Evolutionary conservation across 2,888 invertebrate species (phyloP), one percentile per base, ranked within the genome.

Genomic region (Drosophila merina): DNA sequence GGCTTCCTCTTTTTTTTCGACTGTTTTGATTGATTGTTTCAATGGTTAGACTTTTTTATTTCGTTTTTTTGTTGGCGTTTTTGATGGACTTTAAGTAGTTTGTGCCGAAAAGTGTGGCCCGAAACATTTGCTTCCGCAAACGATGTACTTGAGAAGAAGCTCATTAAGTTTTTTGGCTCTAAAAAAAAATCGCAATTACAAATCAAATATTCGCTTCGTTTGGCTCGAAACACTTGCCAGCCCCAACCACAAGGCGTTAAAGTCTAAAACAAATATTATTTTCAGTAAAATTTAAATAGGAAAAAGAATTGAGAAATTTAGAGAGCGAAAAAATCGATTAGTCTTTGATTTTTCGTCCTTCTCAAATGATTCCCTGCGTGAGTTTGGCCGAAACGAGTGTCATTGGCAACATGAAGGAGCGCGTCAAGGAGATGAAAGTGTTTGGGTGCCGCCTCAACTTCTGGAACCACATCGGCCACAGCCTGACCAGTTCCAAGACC

Each of bases 361-460:
- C 58, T 75, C 87, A 86, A 90, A 92, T 92, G 92, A 92, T 92
- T 90, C 92, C 92, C 89, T 92, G 92, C 85, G 92, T 92, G 72
- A 92, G 92, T 86, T 88, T 92, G 75, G 91, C 92, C 77, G 92
- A 92, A 86, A 92, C 92, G 89, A 92, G 92, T 91, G 92, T 91
- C 79, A 90, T 92, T 89, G 91, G 91, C 88, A 92, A 92, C 87
- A 93, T 92, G 92, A 92, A 92, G 90, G 93, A 92, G 85, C 92
- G 92, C 77, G 92, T 92, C 76, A 92, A 92, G 89, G 92, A 92
- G 89, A 93, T 92, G 92, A 92, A 92, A 88, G 92, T 93, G 59
- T 93, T 93, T 78, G 92, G 92, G 76, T 92, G 93, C 79, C 92
- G 92, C 77, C 91, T 93, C 84, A 92, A 93, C 83, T 92, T 93